Base-by-base conservation (phyloP, 1,140 invertebrate species). In the Sycophaga agraensis region DNA sequence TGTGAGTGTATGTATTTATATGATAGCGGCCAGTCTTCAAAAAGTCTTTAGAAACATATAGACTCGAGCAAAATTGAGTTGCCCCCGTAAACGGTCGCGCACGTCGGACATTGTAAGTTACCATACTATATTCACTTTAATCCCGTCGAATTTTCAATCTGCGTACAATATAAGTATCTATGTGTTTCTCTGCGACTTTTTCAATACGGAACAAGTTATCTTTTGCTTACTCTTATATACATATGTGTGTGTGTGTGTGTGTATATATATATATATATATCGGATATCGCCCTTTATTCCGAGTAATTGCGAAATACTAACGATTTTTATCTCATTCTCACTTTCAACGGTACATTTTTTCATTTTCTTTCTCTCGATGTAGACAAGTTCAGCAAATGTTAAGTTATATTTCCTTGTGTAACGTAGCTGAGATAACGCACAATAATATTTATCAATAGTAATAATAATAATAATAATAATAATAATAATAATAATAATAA, bases 271-370 rank as follows among this genome's bases (percentile, higher is more conserved):
- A 11, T 21, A 22, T 22, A 14, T 9, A 24, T 51, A 14, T 37
- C 5, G 48, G 22, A 67, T 58, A 62, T 66, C 68, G 62, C 43
- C 59, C 65, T 69, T 70, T 67, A 70, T 59, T 61, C 67, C 59
- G 71, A 72, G 67, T 70, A 74, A n/a, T 72, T 74, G 72, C 66
- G 65, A 68, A 67, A 70, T 71, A 73, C 68, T 73, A 76, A 71
- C 70, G 54, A 72, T 68, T 68, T 69, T 55, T 63, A 53, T 46
- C 64, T 45, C 58, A 54, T 60, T 54, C 49, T 60, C 49, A 64
- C 55, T 48, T 31, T 51, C 56, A 59, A 59, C 46, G 40, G 45
- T 34, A 11, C 42, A 34, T 49, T 62, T 24, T 56, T 12, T 21
- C 35, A 24, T 37, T 56, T 42, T 62, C 59, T 62, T 43, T 62